phyloP scores from a whole-genome alignment of 2,888 invertebrate genomes.

The Drosophila nr. perissopoda region DNA sequence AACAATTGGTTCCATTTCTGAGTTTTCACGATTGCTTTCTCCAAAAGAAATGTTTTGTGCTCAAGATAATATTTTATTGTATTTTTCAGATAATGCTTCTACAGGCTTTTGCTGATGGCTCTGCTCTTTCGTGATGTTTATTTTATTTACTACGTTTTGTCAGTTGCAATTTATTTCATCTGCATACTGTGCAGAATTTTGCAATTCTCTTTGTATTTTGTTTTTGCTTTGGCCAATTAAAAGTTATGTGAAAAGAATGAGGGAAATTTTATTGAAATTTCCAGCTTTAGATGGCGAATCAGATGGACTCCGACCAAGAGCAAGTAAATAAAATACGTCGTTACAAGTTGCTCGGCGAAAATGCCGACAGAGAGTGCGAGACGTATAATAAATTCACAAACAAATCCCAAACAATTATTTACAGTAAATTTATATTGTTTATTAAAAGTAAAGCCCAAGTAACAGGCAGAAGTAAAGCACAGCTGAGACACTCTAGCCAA shows the following conservation, averaged over 20 bases:
- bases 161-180: conserved; percentile 7
- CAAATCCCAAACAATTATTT: conserved; percentile 75
- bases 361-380: not conserved
- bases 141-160: conserved; percentile 1
- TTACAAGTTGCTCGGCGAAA: not conserved
- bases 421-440: conserved; percentile 79
- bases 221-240: conserved; percentile 41
- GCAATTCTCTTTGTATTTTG: conserved; percentile 20
- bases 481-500: conserved; percentile 5
- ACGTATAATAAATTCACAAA: conserved; percentile 63
- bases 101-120: not conserved
- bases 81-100: not conserved
- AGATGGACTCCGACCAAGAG: conserved; percentile 16
- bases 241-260: conserved; percentile 29
- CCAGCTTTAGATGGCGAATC: conserved; percentile 7
- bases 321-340: conserved; percentile 15
- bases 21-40: not conserved
- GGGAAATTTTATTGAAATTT: conserved; percentile 35
- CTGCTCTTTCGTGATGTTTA: conserved; percentile 13
- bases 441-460: conserved; percentile 68
- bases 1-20: not conserved
- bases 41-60: not conserved
- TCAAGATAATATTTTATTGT: not conserved
- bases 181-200: not conserved
- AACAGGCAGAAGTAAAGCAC: conserved; percentile 16